Evolutionary conservation across 2,888 invertebrate genomes (phyloP).

Genomic region (Tanypteryx hageni): DNA sequence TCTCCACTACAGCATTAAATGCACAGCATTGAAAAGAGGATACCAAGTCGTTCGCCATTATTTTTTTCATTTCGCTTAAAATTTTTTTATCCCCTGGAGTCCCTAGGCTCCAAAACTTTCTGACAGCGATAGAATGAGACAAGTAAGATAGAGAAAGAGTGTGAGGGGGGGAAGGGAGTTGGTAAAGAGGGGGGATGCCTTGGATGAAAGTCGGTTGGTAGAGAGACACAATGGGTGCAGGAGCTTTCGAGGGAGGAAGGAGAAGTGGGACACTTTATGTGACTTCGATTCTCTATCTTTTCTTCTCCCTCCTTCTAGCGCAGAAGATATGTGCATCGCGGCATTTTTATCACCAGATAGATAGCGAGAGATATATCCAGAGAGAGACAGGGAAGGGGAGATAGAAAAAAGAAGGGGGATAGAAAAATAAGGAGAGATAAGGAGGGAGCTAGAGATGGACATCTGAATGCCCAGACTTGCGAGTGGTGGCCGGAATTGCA

Average conservation of each 20-base stretch:
- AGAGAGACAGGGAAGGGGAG: neutral
- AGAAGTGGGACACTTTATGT: neutral
- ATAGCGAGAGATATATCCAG: neutral
- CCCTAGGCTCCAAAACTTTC: neutral
- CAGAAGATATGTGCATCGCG: neutral
- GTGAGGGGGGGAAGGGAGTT: neutral
- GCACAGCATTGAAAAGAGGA: neutral
- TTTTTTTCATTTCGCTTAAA: neutral
- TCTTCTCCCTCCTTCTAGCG: neutral
- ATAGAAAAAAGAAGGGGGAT: no score
- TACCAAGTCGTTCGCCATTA: neutral
- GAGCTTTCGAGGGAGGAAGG: neutral
- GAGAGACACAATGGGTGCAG: conserved; percentile 18
- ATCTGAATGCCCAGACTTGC: neutral
- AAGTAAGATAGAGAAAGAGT: neutral
- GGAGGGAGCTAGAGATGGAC: neutral
- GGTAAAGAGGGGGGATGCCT: neutral
- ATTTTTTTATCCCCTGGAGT: neutral
- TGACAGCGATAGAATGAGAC: no score
- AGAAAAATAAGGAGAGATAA: no score
- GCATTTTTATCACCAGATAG: neutral
- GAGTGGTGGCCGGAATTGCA: neutral
- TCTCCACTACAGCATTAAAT: no score
- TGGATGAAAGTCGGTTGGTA: conserved; percentile 12
- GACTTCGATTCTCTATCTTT: neutral